Conservation (phyloP, 1,140 invertebrate genomes). For the Dendroctonus valens region DNA sequence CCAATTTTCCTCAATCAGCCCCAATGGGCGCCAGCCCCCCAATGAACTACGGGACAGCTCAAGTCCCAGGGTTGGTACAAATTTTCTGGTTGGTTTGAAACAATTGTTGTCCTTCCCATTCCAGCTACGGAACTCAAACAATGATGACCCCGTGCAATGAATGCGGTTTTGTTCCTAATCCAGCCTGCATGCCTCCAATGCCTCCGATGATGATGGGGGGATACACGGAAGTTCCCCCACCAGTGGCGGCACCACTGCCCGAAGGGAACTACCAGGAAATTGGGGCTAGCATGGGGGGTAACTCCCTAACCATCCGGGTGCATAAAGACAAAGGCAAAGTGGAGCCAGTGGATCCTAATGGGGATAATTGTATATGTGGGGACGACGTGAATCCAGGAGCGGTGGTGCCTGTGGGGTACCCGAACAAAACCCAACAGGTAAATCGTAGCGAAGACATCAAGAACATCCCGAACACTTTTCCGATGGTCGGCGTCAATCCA, state of each 20-base stretch:
- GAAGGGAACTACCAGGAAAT: slow-evolving; percentile 49
- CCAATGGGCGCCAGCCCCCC: no score
- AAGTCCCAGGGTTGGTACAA: no score
- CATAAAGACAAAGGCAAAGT: slow-evolving; percentile 47
- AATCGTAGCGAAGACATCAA: background rate
- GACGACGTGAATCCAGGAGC: background rate
- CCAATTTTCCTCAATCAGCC: background rate
- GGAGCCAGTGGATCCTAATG: slow-evolving; percentile 37
- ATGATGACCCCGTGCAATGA: slow-evolving; percentile 41
- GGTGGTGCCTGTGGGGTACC: background rate
- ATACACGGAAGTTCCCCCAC: background rate
- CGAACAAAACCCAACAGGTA: slow-evolving; percentile 19
- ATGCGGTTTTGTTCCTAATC: slow-evolving; percentile 34
- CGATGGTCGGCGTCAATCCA: background rate
- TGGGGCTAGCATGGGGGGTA: slow-evolving; percentile 49
- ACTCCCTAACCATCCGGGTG: slow-evolving; percentile 48
- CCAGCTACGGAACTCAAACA: slow-evolving; percentile 6
- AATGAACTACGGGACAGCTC: no score
- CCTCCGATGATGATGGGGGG: background rate
- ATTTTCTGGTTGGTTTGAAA: background rate
- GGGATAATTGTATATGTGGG: slow-evolving; percentile 19
- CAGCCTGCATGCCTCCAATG: slow-evolving; percentile 24
- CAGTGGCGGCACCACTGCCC: background rate
- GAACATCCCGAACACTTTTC: slow-evolving; percentile 1
- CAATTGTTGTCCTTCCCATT: background rate